Conservation (phyloP, 2,113 vertebrate genomes). For the Ochotona curzoniae region DNA sequence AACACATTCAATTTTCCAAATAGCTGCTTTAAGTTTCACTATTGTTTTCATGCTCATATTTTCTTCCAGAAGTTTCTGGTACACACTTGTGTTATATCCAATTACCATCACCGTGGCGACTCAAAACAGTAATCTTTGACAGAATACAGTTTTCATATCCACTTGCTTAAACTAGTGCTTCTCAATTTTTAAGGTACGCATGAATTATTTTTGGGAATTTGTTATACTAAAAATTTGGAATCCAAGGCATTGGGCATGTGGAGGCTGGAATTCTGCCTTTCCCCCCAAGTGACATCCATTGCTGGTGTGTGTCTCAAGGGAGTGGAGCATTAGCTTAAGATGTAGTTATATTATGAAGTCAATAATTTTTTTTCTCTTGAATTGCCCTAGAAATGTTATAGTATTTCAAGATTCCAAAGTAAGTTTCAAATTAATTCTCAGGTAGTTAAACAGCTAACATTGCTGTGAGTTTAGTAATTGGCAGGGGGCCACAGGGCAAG, state of each 20-base stretch:
- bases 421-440: conserved; percentile 45
- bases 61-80: not conserved
- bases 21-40: not conserved
- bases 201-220: not conserved
- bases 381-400: not conserved
- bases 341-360: not conserved
- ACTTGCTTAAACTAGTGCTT: not conserved
- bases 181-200: not conserved
- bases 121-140: not conserved
- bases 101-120: not conserved
- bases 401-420: conserved; percentile 34
- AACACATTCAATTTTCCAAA: not conserved
- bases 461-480: not conserved
- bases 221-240: not conserved
- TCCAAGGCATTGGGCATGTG: not conserved
- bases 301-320: not conserved
- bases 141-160: not conserved
- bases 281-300: not conserved
- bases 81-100: not conserved
- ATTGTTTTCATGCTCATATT: not conserved
- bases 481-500: not conserved
- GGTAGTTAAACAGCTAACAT: not conserved
- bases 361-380: not conserved
- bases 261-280: not conserved
- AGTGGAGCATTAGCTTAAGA: not conserved